Conservation (phyloP, 2,113 vertebrate species). For the Tachysurus fulvidraco region DNA sequence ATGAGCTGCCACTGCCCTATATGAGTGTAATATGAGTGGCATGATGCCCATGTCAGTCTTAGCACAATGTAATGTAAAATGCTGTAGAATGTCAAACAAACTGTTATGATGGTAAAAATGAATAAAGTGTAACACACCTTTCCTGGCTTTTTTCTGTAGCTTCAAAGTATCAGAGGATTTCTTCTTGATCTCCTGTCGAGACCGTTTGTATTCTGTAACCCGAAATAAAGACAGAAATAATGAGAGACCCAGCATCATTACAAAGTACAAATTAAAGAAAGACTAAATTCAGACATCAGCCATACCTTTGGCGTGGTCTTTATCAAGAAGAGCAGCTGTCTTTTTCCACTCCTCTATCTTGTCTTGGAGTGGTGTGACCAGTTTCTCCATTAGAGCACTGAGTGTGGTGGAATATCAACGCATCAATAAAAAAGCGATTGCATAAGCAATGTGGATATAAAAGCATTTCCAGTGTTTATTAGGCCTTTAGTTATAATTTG, state of each 20-base stretch:
- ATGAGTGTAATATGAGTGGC: no score
- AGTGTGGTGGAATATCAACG: slow-evolving; percentile 2
- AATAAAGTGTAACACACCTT: slow-evolving; percentile 77
- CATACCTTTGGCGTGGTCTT: slow-evolving; percentile 95
- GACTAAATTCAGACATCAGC: background rate
- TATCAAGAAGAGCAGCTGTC: slow-evolving; percentile 92
- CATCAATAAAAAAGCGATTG: slow-evolving; percentile 32
- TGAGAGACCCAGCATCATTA: background rate
- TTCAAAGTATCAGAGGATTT: slow-evolving; percentile 96
- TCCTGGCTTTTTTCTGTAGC: slow-evolving; percentile 96
- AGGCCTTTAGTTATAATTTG: slow-evolving; percentile 8
- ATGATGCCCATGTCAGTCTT: background rate
- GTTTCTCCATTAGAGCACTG: slow-evolving; percentile 92
- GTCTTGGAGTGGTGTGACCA: slow-evolving; percentile 94
- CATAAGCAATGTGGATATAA: slow-evolving; percentile 18
- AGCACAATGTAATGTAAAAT: background rate
- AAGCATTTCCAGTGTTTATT: slow-evolving; percentile 16
- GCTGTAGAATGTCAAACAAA: background rate
- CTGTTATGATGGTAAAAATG: background rate
- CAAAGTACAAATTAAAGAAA: background rate
- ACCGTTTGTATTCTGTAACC: slow-evolving; percentile 89
- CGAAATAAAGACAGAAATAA: background rate
- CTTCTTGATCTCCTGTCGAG: slow-evolving; percentile 96
- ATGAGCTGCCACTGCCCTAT: no score
- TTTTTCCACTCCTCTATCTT: slow-evolving; percentile 99